Base-by-base conservation (phyloP, 1,140 invertebrate species). In the Diplogasteroides magnus region DNA sequence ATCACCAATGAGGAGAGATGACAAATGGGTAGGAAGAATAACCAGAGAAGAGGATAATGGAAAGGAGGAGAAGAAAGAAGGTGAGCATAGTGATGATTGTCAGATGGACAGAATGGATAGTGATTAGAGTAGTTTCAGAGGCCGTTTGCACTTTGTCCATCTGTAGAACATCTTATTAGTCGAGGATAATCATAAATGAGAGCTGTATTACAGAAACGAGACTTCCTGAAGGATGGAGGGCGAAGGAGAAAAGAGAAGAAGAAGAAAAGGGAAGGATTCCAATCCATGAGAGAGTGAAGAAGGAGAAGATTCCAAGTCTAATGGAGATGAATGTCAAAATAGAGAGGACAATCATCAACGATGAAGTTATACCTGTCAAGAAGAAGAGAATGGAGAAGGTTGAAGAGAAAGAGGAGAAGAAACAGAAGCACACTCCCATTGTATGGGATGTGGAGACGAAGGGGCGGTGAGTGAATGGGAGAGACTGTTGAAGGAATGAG, bases 301-400 rank as follows among this genome's bases (percentile, higher is more conserved):
- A 37, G 57, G 59, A 67, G 65, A 60, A 31, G 65, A 67, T 31
- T 55, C 65, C 31, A 31, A 58, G 19, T 55, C 56, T 2, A 60
- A 26, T 14, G 55, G 59, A 32, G 57, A 57, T 1, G 19, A 11
- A 48, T 48, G 6, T 48, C 37, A 6, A 48, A 6, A 19, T 11
- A 48, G 37, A 48, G 37, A 48, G 19, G 37, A 48, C n/a, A n/a
- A n/a, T n/a, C n/a, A n/a, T n/a, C n/a, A n/a, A n/a, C n/a, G n/a
- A n/a, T n/a, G n/a, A n/a, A n/a, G n/a, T n/a, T n/a, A n/a, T n/a
- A n/a, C n/a, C n/a, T n/a, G n/a, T n/a, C 6, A 48, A 19, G 19
- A 19, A 11, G 37, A 48, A 48, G 37, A 48, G 37, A 48, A 48
- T 48, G 37, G 37, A 48, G 37, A 48, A 11, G 37, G 37, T 11